Base-by-base conservation (phyloP, 2,888 invertebrate species). In the Pollenia amentaria region DNA sequence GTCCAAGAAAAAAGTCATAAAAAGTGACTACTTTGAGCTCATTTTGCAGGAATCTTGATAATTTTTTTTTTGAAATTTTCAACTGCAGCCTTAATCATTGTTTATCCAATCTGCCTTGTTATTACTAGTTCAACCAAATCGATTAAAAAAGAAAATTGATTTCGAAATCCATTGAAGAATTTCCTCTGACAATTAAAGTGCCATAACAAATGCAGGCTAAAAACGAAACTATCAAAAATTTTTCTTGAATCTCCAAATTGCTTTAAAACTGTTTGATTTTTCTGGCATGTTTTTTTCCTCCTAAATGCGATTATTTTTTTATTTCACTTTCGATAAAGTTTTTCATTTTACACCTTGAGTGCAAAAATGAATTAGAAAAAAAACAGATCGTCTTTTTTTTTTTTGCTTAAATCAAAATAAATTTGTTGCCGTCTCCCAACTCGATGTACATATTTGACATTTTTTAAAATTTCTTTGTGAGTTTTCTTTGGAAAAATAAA, bases 131-230 rank as follows among this genome's bases (percentile, higher is more conserved):
- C 3, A 48, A 12, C 1, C 1, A 57, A 42, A 57, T 4, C 14
- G 14, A 72, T 44, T 21, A 40, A 42, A 55, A 60, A 38, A 48
- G 46, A 3, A 48, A 75, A 75, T 40, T 40, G 18, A 16, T n/a
- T 16, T 14, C 2, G 14, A 14, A 55, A 55, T 48, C n/a, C 46
- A 38, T 65, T 16, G 29, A 44, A 42, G n/a, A 46, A 57, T 73
- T 73, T 10, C 12, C 8, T 18, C 46, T 67, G 67, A 40, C 12
- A 16, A 67, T 38, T 67, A 16, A 57, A 77, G 65, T 40, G 65
- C 55, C 46, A 67, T 44, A 44, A 53, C 69, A 16, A 12, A 38
- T 78, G 29, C 18, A 21, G 42, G 65, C 12, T 1, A 62, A 18
- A 48, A 48, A 76, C 14, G 14, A 62, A 48, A 48, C 29, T 3